Evolutionary conservation across 2,888 invertebrate species (phyloP).

Genomic region (Schrankia costaestrigalis): DNA sequence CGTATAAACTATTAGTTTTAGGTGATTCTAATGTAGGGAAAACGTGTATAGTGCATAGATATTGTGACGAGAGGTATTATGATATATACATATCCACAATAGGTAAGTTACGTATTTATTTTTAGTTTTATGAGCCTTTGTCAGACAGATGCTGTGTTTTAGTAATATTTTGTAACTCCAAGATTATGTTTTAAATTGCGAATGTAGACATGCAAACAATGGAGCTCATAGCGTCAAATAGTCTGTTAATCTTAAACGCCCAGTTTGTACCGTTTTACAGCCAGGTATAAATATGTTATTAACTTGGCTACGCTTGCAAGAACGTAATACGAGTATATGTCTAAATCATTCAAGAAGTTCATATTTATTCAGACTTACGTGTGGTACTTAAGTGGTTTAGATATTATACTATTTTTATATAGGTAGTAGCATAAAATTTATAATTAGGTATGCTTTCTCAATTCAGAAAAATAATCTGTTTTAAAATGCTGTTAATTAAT

Average conservation of each 20-base stretch:
- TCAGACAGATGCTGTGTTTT: slow-evolving; percentile 56
- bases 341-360: no score
- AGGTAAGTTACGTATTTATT: slow-evolving; percentile 83
- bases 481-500: no score
- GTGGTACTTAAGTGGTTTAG: no score
- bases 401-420: no score
- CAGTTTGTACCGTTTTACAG: no score
- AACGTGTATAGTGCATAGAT: slow-evolving; percentile 94
- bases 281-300: no score
- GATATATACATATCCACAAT: slow-evolving; percentile 95
- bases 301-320: no score
- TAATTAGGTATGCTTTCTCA: no score
- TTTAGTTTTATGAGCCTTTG: slow-evolving; percentile 64
- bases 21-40: slow-evolving; percentile 95
- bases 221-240: slow-evolving; percentile 33
- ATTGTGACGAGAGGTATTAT: slow-evolving; percentile 94
- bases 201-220: slow-evolving; percentile 48
- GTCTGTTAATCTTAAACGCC: slow-evolving; percentile 34
- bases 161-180: slow-evolving; percentile 40
- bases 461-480: no score
- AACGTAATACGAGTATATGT: no score
- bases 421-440: no score
- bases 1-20: slow-evolving; percentile 92
- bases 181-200: slow-evolving; percentile 47
- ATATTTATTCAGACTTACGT: no score